Conservation (phyloP, 2,797 vertebrate species). For the Cynodonichthys magdalenae region DNA sequence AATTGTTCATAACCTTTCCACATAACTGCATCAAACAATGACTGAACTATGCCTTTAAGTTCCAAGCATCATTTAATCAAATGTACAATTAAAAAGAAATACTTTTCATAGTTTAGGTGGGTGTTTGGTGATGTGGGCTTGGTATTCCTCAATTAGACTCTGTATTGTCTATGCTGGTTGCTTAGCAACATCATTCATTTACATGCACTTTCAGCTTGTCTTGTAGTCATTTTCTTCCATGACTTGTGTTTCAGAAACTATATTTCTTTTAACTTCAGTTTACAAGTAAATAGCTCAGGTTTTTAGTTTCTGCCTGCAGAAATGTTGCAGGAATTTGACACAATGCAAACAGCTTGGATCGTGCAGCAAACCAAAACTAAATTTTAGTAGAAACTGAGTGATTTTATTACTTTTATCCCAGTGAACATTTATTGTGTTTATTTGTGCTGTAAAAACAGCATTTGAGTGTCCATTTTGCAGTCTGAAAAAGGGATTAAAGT, state of each 20-base stretch:
- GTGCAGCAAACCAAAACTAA: too few relatives aligned
- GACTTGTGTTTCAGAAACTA: not conserved
- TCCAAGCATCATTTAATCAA: not conserved
- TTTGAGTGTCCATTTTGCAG: not conserved
- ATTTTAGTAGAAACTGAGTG: too few relatives aligned
- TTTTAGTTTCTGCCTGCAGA: not conserved
- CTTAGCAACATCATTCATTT: constrained; percentile 22
- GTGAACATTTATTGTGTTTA: not conserved
- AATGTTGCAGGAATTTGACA: too few relatives aligned
- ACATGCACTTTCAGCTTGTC: not conserved
- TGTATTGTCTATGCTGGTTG: constrained; percentile 19
- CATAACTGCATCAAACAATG: too few relatives aligned
- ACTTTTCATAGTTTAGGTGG: not conserved
- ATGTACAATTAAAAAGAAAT: not conserved
- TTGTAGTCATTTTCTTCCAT: not conserved
- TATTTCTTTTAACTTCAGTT: not conserved
- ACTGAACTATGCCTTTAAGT: too few relatives aligned
- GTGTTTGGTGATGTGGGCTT: not conserved
- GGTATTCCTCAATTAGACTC: constrained; percentile 1
- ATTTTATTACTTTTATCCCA: too few relatives aligned
- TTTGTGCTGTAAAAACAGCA: not conserved
- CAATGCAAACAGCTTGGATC: too few relatives aligned
- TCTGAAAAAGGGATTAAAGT: not conserved
- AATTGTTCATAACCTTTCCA: too few relatives aligned
- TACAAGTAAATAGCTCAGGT: not conserved